A percentile compares a stretch with the other conserved stretches of the same genome.
phyloP scores from a whole-genome alignment of 2,113 vertebrate species.

The Bubo bubo region DNA sequence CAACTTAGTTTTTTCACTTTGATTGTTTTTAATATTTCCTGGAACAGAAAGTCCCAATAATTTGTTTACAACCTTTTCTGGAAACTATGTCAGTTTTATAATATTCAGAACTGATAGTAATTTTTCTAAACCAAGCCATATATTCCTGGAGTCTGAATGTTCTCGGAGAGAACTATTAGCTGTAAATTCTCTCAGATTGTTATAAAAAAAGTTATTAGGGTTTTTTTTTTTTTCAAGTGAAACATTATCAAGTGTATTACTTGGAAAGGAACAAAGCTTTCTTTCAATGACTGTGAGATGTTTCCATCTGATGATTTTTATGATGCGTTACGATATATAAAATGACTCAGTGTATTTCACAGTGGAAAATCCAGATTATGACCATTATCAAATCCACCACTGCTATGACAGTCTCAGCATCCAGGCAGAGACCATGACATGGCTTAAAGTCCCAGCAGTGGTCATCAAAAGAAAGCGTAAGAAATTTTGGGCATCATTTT shows the following conservation, averaged over 20 bases:
- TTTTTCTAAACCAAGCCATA: not conserved
- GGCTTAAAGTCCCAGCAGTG: not conserved
- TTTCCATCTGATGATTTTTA: constrained; percentile 10
- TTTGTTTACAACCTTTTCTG: constrained; percentile 53
- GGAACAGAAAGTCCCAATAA: constrained; percentile 25
- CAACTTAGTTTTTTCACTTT: not conserved
- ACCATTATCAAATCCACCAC: not conserved
- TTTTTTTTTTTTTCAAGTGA: not conserved
- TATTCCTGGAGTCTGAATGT: not conserved
- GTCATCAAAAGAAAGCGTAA: not conserved
- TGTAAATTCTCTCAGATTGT: not conserved
- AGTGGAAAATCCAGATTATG: not conserved
- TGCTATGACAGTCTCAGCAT: not conserved
- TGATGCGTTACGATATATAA: not conserved
- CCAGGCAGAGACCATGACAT: not conserved
- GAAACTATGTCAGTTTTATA: not conserved
- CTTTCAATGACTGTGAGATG: not conserved
- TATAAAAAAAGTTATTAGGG: not conserved
- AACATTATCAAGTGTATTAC: not conserved
- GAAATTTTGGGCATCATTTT: not conserved
- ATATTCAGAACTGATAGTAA: not conserved
- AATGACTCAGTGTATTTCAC: not conserved
- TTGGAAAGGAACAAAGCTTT: constrained; percentile 13
- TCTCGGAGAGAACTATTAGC: not conserved
- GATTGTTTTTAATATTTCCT: constrained; percentile 44